A percentile compares a stretch with the other conserved stretches of the same genome.
Evolutionary conservation across 2,113 vertebrate genomes (phyloP).

Genomic region (Meriones unguiculatus): DNA sequence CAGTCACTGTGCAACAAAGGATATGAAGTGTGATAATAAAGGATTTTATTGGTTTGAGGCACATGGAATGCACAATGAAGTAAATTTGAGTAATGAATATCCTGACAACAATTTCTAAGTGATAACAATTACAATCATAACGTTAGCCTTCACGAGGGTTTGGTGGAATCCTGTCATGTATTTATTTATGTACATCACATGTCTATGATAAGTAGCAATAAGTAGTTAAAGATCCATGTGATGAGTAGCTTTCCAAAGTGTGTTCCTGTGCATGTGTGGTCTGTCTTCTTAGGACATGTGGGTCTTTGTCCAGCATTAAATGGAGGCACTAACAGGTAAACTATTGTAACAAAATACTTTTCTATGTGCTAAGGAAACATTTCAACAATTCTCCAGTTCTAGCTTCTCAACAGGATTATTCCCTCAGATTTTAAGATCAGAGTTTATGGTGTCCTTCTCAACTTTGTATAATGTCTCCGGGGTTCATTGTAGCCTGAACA

Average conservation of each 20-base stretch:
- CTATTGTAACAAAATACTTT: not conserved
- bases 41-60: not conserved
- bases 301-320: not conserved
- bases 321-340: not conserved
- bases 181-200: not conserved
- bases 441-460: not conserved
- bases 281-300: fast-evolving
- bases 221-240: not conserved
- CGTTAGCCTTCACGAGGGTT: not conserved
- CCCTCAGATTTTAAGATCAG: not conserved
- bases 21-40: not conserved
- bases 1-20: not conserved
- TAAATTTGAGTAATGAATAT: not conserved
- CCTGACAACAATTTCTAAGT: not conserved
- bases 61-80: not conserved
- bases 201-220: not conserved
- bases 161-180: not conserved
- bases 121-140: not conserved
- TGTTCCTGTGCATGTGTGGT: not conserved
- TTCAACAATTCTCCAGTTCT: not conserved
- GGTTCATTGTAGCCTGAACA: not conserved
- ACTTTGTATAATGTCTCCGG: not conserved
- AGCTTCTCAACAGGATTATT: not conserved
- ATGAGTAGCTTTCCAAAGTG: not conserved
- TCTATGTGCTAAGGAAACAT: not conserved